Evolutionary conservation across 2,888 invertebrate genomes (phyloP).

Genomic region (Salpingus planirostris): DNA sequence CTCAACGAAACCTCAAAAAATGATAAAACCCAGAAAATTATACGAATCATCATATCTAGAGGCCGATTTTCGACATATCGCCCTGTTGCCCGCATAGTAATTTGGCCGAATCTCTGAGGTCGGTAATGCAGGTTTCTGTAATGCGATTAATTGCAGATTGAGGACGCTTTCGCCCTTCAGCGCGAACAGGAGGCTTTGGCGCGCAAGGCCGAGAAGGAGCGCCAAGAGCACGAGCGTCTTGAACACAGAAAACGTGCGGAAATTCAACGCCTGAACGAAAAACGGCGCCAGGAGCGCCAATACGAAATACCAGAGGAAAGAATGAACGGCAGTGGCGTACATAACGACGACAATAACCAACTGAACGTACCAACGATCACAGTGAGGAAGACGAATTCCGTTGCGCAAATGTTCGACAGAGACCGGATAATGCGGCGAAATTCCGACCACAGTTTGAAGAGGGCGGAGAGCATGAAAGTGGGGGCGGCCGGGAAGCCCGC

Average conservation of each 20-base stretch:
- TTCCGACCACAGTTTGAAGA: conserved; percentile 53
- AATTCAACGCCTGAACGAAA: conserved; percentile 81
- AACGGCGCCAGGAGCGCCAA: conserved; percentile 64
- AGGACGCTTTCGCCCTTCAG: conserved; percentile 78
- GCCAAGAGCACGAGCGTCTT: conserved; percentile 72
- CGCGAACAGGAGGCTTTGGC: conserved; percentile 70
- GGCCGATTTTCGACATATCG: too few relatives aligned
- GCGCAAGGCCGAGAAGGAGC: conserved; percentile 66
- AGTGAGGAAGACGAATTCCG: conserved; percentile 50
- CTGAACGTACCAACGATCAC: conserved; percentile 33
- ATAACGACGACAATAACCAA: conserved; percentile 7
- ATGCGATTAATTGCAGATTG: conserved; percentile 48
- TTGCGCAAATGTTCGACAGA: conserved; percentile 52
- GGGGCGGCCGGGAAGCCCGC: conserved; percentile 55
- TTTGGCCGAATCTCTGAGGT: too few relatives aligned
- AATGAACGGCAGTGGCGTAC: conserved; percentile 33
- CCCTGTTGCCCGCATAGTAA: too few relatives aligned
- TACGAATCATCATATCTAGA: too few relatives aligned
- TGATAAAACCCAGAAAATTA: too few relatives aligned
- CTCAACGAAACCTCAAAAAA: too few relatives aligned
- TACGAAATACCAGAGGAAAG: conserved; percentile 40
- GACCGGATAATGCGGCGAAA: conserved; percentile 48
- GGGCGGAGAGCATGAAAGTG: conserved; percentile 85
- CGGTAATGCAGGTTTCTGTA: not conserved
- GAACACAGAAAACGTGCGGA: conserved; percentile 80